These are phyloP conservation scores for Anolis apletophallus DNA, from an alignment of 2,797 vertebrate species.

Conservation along the genomic window DNA sequence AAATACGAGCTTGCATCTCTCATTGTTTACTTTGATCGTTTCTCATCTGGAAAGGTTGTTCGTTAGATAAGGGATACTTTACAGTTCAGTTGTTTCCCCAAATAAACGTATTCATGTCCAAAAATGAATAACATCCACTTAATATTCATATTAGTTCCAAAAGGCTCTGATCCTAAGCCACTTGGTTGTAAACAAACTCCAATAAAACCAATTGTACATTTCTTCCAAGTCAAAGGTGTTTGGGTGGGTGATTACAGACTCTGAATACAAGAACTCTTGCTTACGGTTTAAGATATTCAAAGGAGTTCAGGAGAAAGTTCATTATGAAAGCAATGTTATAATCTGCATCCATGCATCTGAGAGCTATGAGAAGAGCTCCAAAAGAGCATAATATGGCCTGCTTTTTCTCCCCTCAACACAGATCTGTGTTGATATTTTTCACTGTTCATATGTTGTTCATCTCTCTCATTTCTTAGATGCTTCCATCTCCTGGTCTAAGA, in stretches of 20 bases:
- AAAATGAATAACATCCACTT: neutral
- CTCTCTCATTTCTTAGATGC: neutral
- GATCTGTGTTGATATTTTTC: neutral
- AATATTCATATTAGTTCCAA: neutral
- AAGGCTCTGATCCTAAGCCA: neutral
- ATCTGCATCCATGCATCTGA: neutral
- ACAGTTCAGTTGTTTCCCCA: neutral
- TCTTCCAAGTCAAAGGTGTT: neutral
- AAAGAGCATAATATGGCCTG: neutral
- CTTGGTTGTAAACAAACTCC: neutral
- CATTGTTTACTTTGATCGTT: neutral
- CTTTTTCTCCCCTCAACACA: neutral
- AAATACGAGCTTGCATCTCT: slow-evolving; percentile 1
- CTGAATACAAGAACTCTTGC: neutral
- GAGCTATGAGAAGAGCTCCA: neutral
- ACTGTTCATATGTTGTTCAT: neutral
- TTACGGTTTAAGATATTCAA: neutral
- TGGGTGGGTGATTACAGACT: neutral
- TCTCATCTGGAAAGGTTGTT: slow-evolving; percentile 1
- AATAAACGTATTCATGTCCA: neutral
- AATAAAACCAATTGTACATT: neutral
- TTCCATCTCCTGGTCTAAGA: neutral
- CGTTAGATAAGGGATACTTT: slow-evolving; percentile 10
- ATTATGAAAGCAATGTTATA: neutral
- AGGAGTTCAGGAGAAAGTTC: neutral